A percentile compares a stretch with the other conserved stretches of the same genome.
Evolutionary conservation across 2,888 invertebrate genomes (phyloP).

Genomic region (Atethmia centrago): DNA sequence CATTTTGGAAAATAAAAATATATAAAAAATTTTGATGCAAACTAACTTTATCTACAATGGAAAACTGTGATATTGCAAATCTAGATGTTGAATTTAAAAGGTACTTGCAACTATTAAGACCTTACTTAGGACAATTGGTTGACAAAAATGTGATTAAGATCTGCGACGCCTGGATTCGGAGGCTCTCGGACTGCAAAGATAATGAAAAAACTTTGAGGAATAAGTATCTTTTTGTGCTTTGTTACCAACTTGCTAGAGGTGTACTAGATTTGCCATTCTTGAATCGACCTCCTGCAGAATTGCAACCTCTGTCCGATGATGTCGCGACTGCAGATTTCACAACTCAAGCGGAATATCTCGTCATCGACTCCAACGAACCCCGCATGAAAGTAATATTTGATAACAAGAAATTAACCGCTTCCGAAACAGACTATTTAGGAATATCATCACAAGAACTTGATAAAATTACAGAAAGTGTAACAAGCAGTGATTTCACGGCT

Average conservation of each 20-base stretch:
- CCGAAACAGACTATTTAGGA: conserved; percentile 69
- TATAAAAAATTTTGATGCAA: conserved; percentile 29
- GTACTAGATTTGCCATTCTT: conserved; percentile 80
- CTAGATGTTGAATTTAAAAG: conserved; percentile 83
- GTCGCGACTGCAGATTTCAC: conserved; percentile 74
- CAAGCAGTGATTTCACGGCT: conserved; percentile 49
- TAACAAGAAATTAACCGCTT: conserved; percentile 63
- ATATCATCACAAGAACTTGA: conserved; percentile 63
- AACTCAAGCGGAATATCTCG: conserved; percentile 77
- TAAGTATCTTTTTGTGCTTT: conserved; percentile 82
- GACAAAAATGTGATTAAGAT: conserved; percentile 77
- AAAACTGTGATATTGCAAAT: conserved; percentile 72
- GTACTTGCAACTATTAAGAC: conserved; percentile 82
- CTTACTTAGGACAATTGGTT: conserved; percentile 78
- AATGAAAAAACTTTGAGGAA: conserved; percentile 81
- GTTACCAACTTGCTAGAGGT: conserved; percentile 84
- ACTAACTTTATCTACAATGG: conserved; percentile 69
- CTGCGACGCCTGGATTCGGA: conserved; percentile 85
- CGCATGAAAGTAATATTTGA: conserved; percentile 73
- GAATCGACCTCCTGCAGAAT: conserved; percentile 72
- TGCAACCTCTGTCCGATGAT: conserved; percentile 74
- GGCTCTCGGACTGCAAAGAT: conserved; percentile 76
- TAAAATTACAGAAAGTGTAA: conserved; percentile 60
- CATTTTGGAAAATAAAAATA: conserved; percentile 48
- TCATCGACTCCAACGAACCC: conserved; percentile 73